These are phyloP conservation scores for Drosophila ezoana DNA, from an alignment of 2,888 invertebrate genomes.

Conservation along the genomic window DNA sequence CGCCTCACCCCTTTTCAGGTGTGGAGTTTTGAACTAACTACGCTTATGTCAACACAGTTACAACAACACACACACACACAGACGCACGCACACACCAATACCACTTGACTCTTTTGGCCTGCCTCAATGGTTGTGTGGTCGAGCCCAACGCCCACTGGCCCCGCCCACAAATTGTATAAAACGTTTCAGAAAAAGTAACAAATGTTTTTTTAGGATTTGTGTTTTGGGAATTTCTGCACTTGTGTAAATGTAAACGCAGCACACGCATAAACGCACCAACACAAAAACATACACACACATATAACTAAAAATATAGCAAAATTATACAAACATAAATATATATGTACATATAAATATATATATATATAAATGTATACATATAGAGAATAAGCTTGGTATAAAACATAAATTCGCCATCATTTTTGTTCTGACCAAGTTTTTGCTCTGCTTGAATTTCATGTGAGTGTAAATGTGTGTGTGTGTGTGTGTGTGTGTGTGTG, in stretches of 20 bases:
- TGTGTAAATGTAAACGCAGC: conserved; percentile 79
- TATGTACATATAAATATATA: too few relatives aligned
- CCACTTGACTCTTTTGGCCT: conserved; percentile 49
- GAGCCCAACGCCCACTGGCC: conserved; percentile 9
- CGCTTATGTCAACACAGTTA: conserved; percentile 57
- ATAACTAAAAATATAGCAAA: conserved; percentile 39
- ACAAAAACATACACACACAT: conserved; percentile 10
- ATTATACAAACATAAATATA: conserved; percentile 47
- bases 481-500: conserved; percentile 2
- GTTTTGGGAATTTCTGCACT: conserved; percentile 84
- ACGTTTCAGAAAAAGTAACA: conserved; percentile 73
- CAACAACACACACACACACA: conserved; percentile 24
- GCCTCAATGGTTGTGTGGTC: conserved; percentile 60
- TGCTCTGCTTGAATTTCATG: conserved; percentile 2
- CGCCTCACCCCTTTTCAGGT: conserved; percentile 1
- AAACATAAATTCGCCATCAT: conserved; percentile 46
- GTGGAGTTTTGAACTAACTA: conserved; percentile 29
- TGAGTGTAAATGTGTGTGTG: conserved; percentile 1
- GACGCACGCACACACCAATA: conserved; percentile 26
- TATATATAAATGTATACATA: not conserved
- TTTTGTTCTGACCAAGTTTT: conserved; percentile 33
- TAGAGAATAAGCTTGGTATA: conserved; percentile 42
- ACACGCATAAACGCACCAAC: conserved; percentile 44
- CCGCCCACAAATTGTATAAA: conserved; percentile 44
- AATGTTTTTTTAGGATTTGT: conserved; percentile 81